phyloP scores from a whole-genome alignment of 2,888 invertebrate genomes.

The Cheilosia scutellata region DNA sequence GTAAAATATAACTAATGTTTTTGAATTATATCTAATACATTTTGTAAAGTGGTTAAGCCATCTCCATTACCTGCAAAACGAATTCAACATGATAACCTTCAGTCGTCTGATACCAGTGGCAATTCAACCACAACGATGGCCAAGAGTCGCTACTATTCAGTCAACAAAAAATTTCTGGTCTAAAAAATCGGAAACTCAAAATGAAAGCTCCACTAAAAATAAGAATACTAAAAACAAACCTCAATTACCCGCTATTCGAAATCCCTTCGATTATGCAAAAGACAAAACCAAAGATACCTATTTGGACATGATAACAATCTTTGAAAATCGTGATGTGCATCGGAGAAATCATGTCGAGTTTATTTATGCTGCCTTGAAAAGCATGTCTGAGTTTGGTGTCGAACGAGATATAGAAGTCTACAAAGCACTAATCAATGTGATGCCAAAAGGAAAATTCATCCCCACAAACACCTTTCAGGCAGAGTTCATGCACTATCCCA shows the following conservation, averaged over 20 bases:
- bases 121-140: conserved; percentile 25
- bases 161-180: conserved; percentile 49
- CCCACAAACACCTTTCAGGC: conserved; percentile 93
- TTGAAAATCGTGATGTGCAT: conserved; percentile 88
- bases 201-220: conserved; percentile 12
- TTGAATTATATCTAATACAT: conserved; percentile 5
- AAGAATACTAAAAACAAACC: conserved; percentile 38
- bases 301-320: conserved; percentile 90
- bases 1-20: conserved; percentile 22
- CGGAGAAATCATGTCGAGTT: conserved; percentile 97
- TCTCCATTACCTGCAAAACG: not conserved
- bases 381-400: conserved; percentile 95
- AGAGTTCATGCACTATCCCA: conserved; percentile 97
- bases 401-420: conserved; percentile 94
- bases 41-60: conserved; percentile 7
- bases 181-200: conserved; percentile 38
- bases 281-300: conserved; percentile 87
- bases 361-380: conserved; percentile 93
- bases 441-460: conserved; percentile 95
- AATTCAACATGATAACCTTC: conserved; percentile 49
- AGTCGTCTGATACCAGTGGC: conserved; percentile 41
- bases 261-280: conserved; percentile 80
- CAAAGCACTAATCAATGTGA: conserved; percentile 92
- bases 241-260: conserved; percentile 79
- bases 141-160: conserved; percentile 8